A percentile compares a stretch with the other conserved stretches of the same genome.
phyloP scores from a whole-genome alignment of 1,140 invertebrate species.

The Atopsyche davidsoni region DNA sequence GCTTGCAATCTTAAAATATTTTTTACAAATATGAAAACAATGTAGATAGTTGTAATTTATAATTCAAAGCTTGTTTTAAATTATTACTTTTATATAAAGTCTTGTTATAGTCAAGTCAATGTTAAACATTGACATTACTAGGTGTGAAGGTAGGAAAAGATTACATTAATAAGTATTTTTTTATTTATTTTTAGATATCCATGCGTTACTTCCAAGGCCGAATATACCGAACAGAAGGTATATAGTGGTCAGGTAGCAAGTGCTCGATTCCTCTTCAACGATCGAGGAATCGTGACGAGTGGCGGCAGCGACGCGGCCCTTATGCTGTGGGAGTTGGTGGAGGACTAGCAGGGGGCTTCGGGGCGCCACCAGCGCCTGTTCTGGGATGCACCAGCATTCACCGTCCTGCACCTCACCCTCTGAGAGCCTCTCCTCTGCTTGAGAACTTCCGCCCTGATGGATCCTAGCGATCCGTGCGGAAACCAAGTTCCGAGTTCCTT shows the following conservation, averaged over 20 bases:
- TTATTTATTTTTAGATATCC: slow-evolving; percentile 58
- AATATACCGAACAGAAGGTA: slow-evolving; percentile 82
- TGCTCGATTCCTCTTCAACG: slow-evolving; percentile 77
- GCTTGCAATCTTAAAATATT: neutral
- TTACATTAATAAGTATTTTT: neutral
- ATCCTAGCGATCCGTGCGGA: too few relatives aligned
- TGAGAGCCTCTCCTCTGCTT: slow-evolving; percentile 8
- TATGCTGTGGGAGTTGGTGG: slow-evolving; percentile 87
- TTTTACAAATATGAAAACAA: neutral
- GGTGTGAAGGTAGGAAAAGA: too few relatives aligned
- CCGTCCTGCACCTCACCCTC: slow-evolving; percentile 34
- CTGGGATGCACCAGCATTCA: slow-evolving; percentile 39
- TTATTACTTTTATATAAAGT: too few relatives aligned
- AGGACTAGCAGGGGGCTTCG: slow-evolving; percentile 54
- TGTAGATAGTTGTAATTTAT: too few relatives aligned
- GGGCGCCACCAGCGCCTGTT: slow-evolving; percentile 36
- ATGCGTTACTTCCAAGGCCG: slow-evolving; percentile 73
- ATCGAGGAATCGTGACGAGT: slow-evolving; percentile 79
- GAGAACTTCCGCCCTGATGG: too few relatives aligned
- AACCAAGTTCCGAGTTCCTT: too few relatives aligned
- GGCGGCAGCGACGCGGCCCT: slow-evolving; percentile 88
- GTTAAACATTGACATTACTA: too few relatives aligned
- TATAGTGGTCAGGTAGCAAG: slow-evolving; percentile 82
- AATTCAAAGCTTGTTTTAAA: too few relatives aligned
- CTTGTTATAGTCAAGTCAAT: too few relatives aligned